These are phyloP conservation scores for Regulus satrapa DNA, from an alignment of 2,113 vertebrate genomes.

Conservation along the genomic window DNA sequence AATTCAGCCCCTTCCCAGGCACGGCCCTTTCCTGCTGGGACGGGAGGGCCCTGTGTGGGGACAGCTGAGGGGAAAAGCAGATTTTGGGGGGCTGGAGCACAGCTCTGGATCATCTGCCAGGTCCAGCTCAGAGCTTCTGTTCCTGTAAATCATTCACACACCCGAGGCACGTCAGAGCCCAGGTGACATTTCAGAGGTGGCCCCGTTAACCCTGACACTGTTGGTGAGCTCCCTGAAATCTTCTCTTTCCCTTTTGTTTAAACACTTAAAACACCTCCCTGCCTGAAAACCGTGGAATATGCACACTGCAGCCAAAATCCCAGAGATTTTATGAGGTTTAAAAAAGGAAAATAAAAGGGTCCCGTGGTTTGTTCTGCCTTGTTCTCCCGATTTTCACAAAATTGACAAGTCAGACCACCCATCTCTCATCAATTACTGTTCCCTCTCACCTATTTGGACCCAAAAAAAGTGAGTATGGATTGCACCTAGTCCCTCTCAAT, in stretches of 20 bases:
- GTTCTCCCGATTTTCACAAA: neutral
- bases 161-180: neutral
- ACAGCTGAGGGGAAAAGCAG: neutral
- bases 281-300: neutral
- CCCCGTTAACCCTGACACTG: neutral
- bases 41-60: fast-evolving
- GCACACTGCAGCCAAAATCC: neutral
- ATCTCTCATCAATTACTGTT: neutral
- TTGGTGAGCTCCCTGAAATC: neutral
- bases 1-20: neutral
- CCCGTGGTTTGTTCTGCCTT: neutral
- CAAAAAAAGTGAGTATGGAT: neutral
- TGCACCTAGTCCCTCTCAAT: fast-evolving
- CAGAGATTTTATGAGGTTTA: neutral
- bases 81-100: neutral
- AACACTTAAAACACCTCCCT: neutral
- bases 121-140: neutral
- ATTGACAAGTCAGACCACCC: neutral
- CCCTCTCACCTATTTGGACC: neutral
- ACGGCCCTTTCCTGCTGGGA: neutral
- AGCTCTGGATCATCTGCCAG: neutral
- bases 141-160: neutral
- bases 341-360: neutral
- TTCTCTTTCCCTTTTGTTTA: neutral
- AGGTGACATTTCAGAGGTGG: neutral